Evolutionary conservation across 2,888 invertebrate species (phyloP).

Genomic region (Drosophila kambysellisi): DNA sequence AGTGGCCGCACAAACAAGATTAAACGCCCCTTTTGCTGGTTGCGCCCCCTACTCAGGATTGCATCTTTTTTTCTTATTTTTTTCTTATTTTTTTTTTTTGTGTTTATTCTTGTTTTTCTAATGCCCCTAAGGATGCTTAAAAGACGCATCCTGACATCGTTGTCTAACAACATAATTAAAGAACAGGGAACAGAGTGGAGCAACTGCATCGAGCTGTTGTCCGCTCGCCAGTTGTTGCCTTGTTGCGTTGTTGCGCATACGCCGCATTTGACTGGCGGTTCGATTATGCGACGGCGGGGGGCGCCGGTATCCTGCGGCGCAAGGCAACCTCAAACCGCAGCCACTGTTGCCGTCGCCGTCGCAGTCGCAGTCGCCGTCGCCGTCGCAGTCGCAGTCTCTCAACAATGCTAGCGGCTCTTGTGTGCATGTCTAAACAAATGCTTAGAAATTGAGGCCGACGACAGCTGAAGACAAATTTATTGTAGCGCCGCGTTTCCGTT

Average conservation of each 20-base stretch:
- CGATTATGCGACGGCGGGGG: constrained; percentile 36
- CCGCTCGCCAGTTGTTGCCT: not conserved
- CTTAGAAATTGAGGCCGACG: constrained; percentile 73
- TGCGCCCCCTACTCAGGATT: constrained; percentile 7
- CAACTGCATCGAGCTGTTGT: not conserved
- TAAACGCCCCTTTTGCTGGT: constrained; percentile 57
- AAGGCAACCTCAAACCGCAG: constrained; percentile 30
- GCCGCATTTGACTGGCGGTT: constrained; percentile 47
- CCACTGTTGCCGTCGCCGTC: not conserved
- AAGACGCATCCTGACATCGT: constrained; percentile 59
- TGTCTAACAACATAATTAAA: constrained; percentile 72
- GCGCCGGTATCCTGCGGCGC: constrained; percentile 47
- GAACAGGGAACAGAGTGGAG: not conserved
- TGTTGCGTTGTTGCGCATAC: constrained; percentile 51
- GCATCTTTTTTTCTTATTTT: not conserved
- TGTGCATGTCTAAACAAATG: constrained; percentile 75
- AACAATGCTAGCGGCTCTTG: constrained; percentile 12
- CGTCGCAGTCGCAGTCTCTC: not conserved
- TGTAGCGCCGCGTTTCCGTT: constrained; percentile 62
- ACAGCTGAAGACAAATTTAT: constrained; percentile 76
- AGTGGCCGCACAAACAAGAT: constrained; percentile 66
- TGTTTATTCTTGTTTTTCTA: not conserved
- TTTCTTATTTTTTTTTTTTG: not conserved
- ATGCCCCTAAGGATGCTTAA: constrained; percentile 27
- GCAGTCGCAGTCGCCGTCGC: not conserved